Evolutionary conservation across 2,888 invertebrate species (phyloP).

Genomic region (Phaonia tiefii): DNA sequence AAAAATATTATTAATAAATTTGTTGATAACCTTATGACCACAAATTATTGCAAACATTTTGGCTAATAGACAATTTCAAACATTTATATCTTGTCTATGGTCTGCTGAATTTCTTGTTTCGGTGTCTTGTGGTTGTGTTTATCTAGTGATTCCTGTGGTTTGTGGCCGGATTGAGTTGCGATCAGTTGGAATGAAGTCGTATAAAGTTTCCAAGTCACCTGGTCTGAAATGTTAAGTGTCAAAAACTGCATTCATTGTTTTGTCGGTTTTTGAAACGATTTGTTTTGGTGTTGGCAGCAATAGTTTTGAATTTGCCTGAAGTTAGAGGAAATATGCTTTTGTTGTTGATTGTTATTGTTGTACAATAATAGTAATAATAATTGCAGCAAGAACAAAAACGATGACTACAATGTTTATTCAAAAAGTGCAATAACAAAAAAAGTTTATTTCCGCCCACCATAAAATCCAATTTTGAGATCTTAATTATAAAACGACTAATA

Average conservation of each 20-base stretch:
- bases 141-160: not conserved
- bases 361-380: conserved; percentile 14
- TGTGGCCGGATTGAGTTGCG: not conserved
- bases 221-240: conserved; percentile 63
- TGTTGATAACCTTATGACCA: conserved; percentile 66
- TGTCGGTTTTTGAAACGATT: conserved; percentile 28
- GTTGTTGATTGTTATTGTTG: conserved; percentile 40
- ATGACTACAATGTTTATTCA: conserved; percentile 20
- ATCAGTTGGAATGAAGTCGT: not conserved
- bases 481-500: conserved; percentile 60
- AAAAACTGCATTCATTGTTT: conserved; percentile 55
- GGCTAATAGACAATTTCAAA: conserved; percentile 62
- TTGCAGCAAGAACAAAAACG: not conserved
- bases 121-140: not conserved
- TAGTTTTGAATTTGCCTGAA: conserved; percentile 36
- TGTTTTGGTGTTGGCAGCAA: conserved; percentile 52
- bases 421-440: not conserved
- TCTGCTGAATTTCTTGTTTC: conserved; percentile 8
- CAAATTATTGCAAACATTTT: conserved; percentile 65
- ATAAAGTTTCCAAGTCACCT: conserved; percentile 37
- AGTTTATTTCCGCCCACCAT: conserved; percentile 47
- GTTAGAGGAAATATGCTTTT: conserved; percentile 52
- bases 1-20: conserved; percentile 67
- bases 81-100: conserved; percentile 59
- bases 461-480: conserved; percentile 53